Conservation (phyloP, 2,113 vertebrate genomes). For the Nycticebus coucang region DNA sequence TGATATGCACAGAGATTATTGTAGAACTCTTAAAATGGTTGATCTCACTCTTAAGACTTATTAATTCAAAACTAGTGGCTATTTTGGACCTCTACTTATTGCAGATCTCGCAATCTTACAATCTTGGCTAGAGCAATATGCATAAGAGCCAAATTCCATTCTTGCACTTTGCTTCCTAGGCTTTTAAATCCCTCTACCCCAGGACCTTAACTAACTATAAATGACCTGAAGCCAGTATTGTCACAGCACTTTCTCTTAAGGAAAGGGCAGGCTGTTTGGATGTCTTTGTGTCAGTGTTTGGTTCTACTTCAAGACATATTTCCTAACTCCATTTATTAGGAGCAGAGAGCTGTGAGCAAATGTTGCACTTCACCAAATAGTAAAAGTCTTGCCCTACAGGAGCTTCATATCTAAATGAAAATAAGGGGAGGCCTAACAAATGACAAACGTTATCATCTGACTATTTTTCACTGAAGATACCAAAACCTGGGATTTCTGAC, state of each 20-base stretch:
- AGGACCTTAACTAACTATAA: conserved; percentile 24
- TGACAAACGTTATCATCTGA: conserved; percentile 5
- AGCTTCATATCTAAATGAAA: conserved; percentile 52
- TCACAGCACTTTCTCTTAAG: conserved; percentile 18
- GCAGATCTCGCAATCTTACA: neutral
- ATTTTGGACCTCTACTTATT: neutral
- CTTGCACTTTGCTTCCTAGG: neutral
- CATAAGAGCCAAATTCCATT: neutral
- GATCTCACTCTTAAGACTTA: neutral
- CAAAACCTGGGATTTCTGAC: conserved; percentile 26
- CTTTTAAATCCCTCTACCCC: neutral
- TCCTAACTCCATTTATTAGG: conserved; percentile 46
- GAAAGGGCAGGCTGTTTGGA: neutral
- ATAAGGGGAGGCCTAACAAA: conserved; percentile 8
- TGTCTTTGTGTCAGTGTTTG: neutral
- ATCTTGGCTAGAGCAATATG: neutral
- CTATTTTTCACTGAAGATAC: conserved; percentile 45
- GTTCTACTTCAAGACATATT: conserved; percentile 30
- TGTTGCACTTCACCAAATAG: conserved; percentile 43
- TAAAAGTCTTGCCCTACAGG: conserved; percentile 37
- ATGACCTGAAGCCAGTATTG: neutral
- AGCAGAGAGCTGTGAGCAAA: conserved; percentile 39
- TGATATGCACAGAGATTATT: neutral
- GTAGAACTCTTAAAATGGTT: neutral
- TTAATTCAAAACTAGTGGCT: neutral